Evolutionary conservation across 1,140 invertebrate genomes (phyloP), one percentile per base, ranked within the genome.

Genomic region (Calliphora vicina): DNA sequence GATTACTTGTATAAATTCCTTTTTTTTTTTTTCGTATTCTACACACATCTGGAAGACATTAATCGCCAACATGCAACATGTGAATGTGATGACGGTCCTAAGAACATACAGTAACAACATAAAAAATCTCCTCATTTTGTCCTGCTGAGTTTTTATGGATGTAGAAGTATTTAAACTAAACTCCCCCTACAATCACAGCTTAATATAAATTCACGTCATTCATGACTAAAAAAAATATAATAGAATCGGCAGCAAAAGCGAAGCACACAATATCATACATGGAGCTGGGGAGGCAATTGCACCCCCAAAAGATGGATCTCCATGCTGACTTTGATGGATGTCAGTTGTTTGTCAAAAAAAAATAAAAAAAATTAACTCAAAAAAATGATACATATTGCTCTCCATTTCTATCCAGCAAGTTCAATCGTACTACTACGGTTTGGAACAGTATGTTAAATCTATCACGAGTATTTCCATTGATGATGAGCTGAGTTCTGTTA

Each of bases 271-370:
- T 35, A 35, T 10, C 6, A 35, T 35, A 2, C 35, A 8, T n/a
- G 71, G 72, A n/a, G 25, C 71, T 27, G 71, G 71, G 23, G 25
- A 73, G 26, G 27, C 2, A 25, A 15, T n/a, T 6, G 42, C 17
- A 42, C 35, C 73, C 73, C 73, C 50, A 15, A 57, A 35, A 76
- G 73, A 76, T 42, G 73, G 35, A 76, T 76, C 73, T 76, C 13
- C 20, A 42, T 42, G 35, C 29, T 42, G 73, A 76, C 73, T 76
- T 76, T 76, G 73, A 76, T 76, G 73, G 73, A 76, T 76, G 73
- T 76, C 73, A 76, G 73, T 42, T 76, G 29, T 76, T 76, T 76
- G 73, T 76, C 73, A 76, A 76, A 76, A 76, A 73, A 15, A 26
- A 73, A 15, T n/a, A n/a, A n/a, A n/a, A n/a, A n/a, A n/a, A n/a